phyloP scores from a whole-genome alignment of 2,113 vertebrate genomes.

The Euleptes europaea region DNA sequence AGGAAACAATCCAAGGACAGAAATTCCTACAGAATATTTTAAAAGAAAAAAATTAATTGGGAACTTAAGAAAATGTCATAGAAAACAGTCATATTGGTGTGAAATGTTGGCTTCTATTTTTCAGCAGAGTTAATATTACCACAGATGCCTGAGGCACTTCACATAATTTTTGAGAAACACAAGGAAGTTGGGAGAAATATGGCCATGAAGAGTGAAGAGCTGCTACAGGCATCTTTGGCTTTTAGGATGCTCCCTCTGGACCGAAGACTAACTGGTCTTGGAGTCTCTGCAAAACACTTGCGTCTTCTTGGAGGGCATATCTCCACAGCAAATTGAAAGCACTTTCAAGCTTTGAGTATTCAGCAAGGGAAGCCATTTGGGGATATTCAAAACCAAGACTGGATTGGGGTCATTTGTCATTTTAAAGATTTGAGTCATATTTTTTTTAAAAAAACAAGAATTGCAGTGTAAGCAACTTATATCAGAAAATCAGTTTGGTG shows the following conservation, averaged over 20 bases:
- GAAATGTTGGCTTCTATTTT: not conserved
- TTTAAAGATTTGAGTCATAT: too few species aligned
- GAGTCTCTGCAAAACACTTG: not conserved
- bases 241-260: not conserved
- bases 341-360: not conserved
- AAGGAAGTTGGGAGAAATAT: not conserved
- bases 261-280: not conserved
- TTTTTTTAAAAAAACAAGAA: too few species aligned
- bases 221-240: not conserved
- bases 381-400: too few species aligned
- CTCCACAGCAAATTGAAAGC: not conserved
- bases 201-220: not conserved
- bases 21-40: slow-evolving; percentile 21
- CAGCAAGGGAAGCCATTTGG: not conserved
- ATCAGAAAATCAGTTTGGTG: too few species aligned
- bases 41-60: slow-evolving; percentile 32
- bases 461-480: too few species aligned
- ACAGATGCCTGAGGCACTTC: slow-evolving; percentile 11
- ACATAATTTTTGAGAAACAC: not conserved
- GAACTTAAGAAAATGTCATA: not conserved
- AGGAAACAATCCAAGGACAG: slow-evolving; percentile 31
- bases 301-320: not conserved
- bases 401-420: too few species aligned
- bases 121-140: not conserved
- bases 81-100: not conserved